Evolutionary conservation across 2,113 vertebrate genomes (phyloP), one percentile per base, ranked within the genome.

Genomic region (Machaerirhynchus nigripectus): DNA sequence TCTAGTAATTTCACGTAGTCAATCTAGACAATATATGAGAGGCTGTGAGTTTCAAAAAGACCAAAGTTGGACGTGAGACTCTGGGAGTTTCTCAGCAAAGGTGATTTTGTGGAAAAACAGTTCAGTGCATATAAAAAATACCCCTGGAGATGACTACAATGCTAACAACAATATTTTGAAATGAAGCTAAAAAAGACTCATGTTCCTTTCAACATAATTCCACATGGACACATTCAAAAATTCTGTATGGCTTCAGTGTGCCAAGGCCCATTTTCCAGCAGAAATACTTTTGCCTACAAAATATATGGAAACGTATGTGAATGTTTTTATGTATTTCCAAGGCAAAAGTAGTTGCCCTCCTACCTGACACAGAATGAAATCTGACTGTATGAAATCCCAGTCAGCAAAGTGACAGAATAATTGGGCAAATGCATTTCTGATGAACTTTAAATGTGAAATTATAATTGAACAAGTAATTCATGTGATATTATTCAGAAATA

Each of bases 91-190:
- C 94, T 96, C 64, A 64, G 60, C 39, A 92, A 81, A 93, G 60
- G 40, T 92, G 31, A 81, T 93, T 94, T 75, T 84, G 50, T 73
- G 70, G 35, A 83, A 84, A 80, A 93, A n/a, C 13, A 7, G 3
- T 65, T 83, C 46, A 55, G 40, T 69, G 31, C 67, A 67, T 92
- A 67, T n/a, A 64, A 86, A 90, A 93, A 70, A 46, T 61, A 39
- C 30, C 69, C 31, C 49, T 87, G 46, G 86, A 87, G 35, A 57
- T 76, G 63, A 39, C 55, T 70, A 33, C 65, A 65, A 37, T 71
- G 69, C 37, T 90, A 91, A 90, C 49, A 82, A 91, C 53, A 89
- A 84, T 92, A 84, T 87, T 91, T 79, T 89, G 71, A 95, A 92
- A 89, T 95, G 89, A 93, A 82, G 50, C 4, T 81, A 47, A 69